Conservation (phyloP, 2,888 invertebrate genomes). For the Pristionchus entomophagus region DNA sequence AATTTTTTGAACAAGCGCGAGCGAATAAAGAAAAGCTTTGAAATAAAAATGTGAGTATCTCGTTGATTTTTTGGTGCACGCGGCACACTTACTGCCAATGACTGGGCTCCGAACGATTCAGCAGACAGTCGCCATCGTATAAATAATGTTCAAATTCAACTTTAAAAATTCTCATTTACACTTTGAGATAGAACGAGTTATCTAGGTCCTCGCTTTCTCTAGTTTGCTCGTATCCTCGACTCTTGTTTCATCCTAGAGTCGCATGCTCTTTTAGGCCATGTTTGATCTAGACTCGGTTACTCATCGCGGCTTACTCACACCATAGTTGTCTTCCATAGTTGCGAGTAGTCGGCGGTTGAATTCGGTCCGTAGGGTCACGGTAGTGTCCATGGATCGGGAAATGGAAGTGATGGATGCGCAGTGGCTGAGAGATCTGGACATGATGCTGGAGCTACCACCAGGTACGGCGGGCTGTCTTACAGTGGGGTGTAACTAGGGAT, state of each 20-base stretch:
- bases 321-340: neutral
- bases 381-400: neutral
- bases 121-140: too few relatives aligned
- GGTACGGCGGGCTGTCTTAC: neutral
- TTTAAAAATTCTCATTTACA: too few relatives aligned
- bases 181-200: too few relatives aligned
- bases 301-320: neutral
- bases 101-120: too few relatives aligned
- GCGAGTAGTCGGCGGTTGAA: neutral
- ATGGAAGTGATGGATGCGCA: neutral
- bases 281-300: neutral
- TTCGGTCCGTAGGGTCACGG: neutral
- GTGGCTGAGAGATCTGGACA: neutral
- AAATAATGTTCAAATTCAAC: too few relatives aligned
- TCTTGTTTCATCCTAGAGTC: neutral
- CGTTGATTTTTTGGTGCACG: too few relatives aligned
- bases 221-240: neutral
- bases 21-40: too few relatives aligned
- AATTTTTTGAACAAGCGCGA: too few relatives aligned
- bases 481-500: too few relatives aligned
- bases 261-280: neutral
- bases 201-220: neutral
- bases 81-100: too few relatives aligned
- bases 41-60: too few relatives aligned
- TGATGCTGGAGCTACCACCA: neutral